Conservation (phyloP, 1,140 invertebrate species). For the Sarcophaga peregrina region DNA sequence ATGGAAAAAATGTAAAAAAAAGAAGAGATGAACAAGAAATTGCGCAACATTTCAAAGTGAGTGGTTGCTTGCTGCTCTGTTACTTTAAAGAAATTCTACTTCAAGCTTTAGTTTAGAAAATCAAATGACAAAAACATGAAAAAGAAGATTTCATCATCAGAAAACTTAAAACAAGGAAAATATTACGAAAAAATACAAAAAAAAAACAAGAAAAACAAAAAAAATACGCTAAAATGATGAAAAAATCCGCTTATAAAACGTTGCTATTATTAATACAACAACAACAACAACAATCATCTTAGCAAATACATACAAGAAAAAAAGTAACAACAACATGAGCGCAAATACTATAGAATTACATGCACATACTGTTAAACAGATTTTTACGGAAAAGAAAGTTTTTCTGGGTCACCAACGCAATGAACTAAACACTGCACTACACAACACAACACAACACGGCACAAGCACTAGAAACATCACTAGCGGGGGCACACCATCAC, state of each 20-base stretch:
- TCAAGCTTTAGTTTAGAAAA: background rate
- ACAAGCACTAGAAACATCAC: background rate
- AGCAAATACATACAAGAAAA: background rate
- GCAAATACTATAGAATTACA: background rate
- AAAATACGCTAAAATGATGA: no score
- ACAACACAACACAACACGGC: background rate
- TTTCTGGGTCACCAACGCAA: slow-evolving; percentile 65
- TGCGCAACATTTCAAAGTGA: background rate
- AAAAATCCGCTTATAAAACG: no score
- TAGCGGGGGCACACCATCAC: no score
- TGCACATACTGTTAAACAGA: background rate
- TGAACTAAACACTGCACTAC: slow-evolving; percentile 49
- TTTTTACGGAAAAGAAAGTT: slow-evolving; percentile 53
- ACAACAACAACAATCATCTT: no score
- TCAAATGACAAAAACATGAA: background rate
- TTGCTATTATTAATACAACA: no score
- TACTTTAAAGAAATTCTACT: background rate
- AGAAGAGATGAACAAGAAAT: background rate
- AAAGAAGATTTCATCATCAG: no score
- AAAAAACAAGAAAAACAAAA: no score
- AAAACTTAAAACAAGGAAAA: no score
- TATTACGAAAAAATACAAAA: no score
- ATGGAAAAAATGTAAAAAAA: background rate
- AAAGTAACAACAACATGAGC: background rate
- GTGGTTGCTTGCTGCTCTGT: background rate